These are phyloP conservation scores for Drosophila lini DNA, from an alignment of 1,140 invertebrate genomes.

Conservation along the genomic window DNA sequence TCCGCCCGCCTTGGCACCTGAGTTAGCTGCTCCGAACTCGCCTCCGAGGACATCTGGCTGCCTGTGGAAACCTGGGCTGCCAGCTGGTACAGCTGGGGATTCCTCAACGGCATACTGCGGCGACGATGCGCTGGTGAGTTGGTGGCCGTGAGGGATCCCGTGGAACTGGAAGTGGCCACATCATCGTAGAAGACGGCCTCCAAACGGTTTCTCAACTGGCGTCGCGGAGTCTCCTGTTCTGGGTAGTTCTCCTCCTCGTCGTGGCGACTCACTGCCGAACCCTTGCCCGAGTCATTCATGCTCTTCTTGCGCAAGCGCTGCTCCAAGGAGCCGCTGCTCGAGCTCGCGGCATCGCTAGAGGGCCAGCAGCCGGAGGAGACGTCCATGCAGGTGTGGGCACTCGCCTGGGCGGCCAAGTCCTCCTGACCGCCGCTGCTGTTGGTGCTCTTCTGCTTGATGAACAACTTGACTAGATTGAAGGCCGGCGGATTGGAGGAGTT, in stretches of 20 bases:
- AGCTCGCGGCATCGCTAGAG: constrained; percentile 80
- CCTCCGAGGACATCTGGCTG: constrained; percentile 76
- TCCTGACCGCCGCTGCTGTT: constrained; percentile 86
- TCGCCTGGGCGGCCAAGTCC: constrained; percentile 55
- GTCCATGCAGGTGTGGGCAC: constrained; percentile 86
- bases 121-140: constrained; percentile 78
- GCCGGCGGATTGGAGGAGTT: constrained; percentile 82
- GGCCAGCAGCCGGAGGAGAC: constrained; percentile 88
- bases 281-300: constrained; percentile 85
- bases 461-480: constrained; percentile 93
- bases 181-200: constrained; percentile 75
- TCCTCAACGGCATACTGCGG: constrained; percentile 75
- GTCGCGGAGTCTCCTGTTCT: constrained; percentile 55
- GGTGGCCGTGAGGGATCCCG: constrained; percentile 72
- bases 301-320: constrained; percentile 84
- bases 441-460: constrained; percentile 94
- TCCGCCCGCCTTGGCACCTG: constrained; percentile 63
- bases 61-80: constrained; percentile 64
- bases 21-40: constrained; percentile 82
- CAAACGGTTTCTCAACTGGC: constrained; percentile 53
- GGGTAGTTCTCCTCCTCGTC: constrained; percentile 72
- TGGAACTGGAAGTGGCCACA: constrained; percentile 71
- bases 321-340: constrained; percentile 71
- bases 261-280: constrained; percentile 85
- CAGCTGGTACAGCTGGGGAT: constrained; percentile 78